A percentile compares a stretch with the other conserved stretches of the same genome.
phyloP scores from a whole-genome alignment of 1,140 invertebrate species.

The Anastrepha ludens region DNA sequence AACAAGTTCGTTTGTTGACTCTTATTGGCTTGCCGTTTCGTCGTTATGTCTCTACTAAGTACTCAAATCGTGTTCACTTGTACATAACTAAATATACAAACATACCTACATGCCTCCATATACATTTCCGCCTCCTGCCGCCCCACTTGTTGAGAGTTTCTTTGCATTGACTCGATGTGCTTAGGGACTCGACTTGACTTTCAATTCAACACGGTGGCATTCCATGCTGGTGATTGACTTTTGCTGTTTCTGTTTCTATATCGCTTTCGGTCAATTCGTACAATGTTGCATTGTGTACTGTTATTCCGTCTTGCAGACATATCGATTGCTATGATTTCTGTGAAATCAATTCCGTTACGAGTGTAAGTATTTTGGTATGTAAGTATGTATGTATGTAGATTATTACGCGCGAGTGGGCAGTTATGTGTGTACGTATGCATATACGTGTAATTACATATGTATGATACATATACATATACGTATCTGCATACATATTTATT shows the following conservation, averaged over 20 bases:
- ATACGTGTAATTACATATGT: too few species aligned
- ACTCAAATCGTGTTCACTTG: background rate
- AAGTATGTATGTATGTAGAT: background rate
- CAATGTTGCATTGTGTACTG: background rate
- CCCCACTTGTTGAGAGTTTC: background rate
- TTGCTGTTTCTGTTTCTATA: slow-evolving; percentile 59
- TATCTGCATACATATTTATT: too few species aligned
- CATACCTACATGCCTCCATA: background rate
- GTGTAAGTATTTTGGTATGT: background rate
- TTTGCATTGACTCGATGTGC: slow-evolving; percentile 20
- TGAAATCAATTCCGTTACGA: background rate
- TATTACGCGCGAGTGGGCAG: too few species aligned
- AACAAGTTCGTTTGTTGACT: slow-evolving; percentile 34
- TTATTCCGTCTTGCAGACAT: slow-evolving; percentile 31
- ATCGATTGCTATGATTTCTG: slow-evolving; percentile 16
- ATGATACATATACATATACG: too few species aligned
- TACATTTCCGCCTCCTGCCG: background rate
- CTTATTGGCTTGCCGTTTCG: slow-evolving; percentile 21
- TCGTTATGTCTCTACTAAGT: background rate
- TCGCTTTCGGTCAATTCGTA: slow-evolving; percentile 47
- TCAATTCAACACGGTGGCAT: slow-evolving; percentile 60
- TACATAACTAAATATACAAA: background rate
- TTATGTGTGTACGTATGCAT: too few species aligned
- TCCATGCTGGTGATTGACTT: slow-evolving; percentile 73
- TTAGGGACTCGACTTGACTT: slow-evolving; percentile 31